Evolutionary conservation across 2,888 invertebrate genomes (phyloP).

Genomic region (Cheilosia urbana): DNA sequence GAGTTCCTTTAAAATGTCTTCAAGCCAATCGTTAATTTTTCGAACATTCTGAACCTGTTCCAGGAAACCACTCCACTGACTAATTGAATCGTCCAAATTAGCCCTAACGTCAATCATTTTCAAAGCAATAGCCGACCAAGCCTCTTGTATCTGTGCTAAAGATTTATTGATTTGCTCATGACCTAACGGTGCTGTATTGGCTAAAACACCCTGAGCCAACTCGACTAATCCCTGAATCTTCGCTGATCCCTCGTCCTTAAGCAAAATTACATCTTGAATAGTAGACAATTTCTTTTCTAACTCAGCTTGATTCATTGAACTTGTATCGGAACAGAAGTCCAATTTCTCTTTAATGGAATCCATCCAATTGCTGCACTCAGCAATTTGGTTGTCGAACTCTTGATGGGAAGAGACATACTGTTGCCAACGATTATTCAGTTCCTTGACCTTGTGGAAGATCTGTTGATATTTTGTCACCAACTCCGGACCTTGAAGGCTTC

Average conservation of each 20-base stretch:
- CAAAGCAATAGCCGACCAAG: constrained; percentile 94
- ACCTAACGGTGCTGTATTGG: constrained; percentile 95
- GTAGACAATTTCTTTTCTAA: constrained; percentile 92
- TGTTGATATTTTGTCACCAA: constrained; percentile 96
- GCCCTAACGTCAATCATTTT: constrained; percentile 96
- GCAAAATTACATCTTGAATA: constrained; percentile 93
- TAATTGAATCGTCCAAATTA: constrained; percentile 93
- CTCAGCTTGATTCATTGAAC: constrained; percentile 92
- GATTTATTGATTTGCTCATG: constrained; percentile 94
- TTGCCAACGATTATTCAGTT: constrained; percentile 95
- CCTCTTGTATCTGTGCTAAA: constrained; percentile 92
- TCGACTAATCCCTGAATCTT: constrained; percentile 95
- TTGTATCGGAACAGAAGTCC: constrained; percentile 93
- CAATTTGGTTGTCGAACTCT: constrained; percentile 92
- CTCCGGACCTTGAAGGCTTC: constrained; percentile 94
- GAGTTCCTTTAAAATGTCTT: constrained; percentile 89
- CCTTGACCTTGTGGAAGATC: constrained; percentile 95
- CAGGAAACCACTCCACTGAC: constrained; percentile 95
- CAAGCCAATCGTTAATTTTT: constrained; percentile 92
- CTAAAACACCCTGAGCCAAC: constrained; percentile 94
- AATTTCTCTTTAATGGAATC: constrained; percentile 92
- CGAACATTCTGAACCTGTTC: constrained; percentile 94
- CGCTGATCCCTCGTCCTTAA: constrained; percentile 96
- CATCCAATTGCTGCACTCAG: constrained; percentile 93
- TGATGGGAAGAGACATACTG: constrained; percentile 94